Conservation (phyloP, 2,113 vertebrate species). For the Propithecus coquereli region DNA sequence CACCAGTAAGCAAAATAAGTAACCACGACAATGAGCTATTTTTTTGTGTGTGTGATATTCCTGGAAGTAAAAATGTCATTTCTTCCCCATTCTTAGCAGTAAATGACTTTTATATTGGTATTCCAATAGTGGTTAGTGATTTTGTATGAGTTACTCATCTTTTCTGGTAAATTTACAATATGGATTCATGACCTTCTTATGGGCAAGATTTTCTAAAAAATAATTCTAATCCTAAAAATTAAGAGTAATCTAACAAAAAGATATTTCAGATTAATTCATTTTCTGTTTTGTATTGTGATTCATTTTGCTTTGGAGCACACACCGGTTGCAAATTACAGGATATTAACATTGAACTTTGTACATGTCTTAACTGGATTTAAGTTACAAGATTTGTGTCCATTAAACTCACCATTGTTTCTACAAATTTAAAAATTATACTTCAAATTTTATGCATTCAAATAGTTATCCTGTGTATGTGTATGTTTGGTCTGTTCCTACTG, state of each 20-base stretch:
- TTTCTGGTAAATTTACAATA: not conserved
- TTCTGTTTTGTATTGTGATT: not conserved
- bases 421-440: not conserved
- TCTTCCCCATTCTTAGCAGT: not conserved
- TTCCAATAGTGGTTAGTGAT: not conserved
- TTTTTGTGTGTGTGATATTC: not conserved
- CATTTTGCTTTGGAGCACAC: not conserved
- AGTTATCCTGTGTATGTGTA: not conserved
- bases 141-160: not conserved
- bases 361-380: not conserved
- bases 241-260: not conserved
- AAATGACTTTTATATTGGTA: not conserved
- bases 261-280: not conserved
- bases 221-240: not conserved
- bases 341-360: not conserved
- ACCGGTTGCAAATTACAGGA: not conserved
- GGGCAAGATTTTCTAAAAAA: not conserved
- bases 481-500: not conserved
- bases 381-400: not conserved
- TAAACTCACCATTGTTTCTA: conserved; percentile 12
- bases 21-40: not conserved
- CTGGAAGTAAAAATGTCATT: not conserved
- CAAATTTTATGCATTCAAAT: not conserved
- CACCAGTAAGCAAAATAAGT: not conserved
- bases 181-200: not conserved